Evolutionary conservation across 2,888 invertebrate genomes (phyloP).

Genomic region (Pediacus dermestoides): DNA sequence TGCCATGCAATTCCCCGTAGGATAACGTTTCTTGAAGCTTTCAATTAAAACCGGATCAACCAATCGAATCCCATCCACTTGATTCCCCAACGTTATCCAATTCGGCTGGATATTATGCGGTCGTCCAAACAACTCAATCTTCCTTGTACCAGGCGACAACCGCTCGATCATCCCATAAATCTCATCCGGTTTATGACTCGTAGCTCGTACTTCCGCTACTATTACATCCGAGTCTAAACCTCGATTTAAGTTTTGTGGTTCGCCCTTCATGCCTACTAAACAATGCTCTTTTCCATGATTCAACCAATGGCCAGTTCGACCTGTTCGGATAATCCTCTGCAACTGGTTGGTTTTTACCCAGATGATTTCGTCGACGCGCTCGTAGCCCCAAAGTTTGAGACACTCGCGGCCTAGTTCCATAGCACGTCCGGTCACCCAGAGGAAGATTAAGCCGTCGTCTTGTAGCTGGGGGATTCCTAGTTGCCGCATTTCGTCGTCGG

Average conservation of each 20-base stretch:
- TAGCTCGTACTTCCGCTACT: slow-evolving; percentile 96
- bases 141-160: slow-evolving; percentile 92
- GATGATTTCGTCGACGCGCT: slow-evolving; percentile 93
- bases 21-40: slow-evolving; percentile 87
- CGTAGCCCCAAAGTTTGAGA: slow-evolving; percentile 94
- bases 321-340: slow-evolving; percentile 94
- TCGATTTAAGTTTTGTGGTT: slow-evolving; percentile 83
- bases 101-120: slow-evolving; percentile 98
- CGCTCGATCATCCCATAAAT: slow-evolving; percentile 97
- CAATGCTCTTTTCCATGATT: slow-evolving; percentile 99
- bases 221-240: slow-evolving; percentile 97
- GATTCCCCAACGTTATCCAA: slow-evolving; percentile 97
- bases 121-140: slow-evolving; percentile 94
- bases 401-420: slow-evolving; percentile 97
- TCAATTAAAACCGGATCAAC: slow-evolving; percentile 89
- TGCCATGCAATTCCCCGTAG: slow-evolving; percentile 75
- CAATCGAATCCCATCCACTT: slow-evolving; percentile 89
- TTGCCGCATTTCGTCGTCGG: slow-evolving; percentile 97
- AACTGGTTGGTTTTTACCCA: slow-evolving; percentile 99
- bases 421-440: slow-evolving; percentile 97
- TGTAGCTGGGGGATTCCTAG: slow-evolving; percentile 91
- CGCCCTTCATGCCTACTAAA: slow-evolving; percentile 94
- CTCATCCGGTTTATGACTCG: slow-evolving; percentile 97
- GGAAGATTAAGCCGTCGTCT: slow-evolving; percentile 92
- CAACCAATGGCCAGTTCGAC: slow-evolving; percentile 96